Evolutionary conservation across 2,113 vertebrate genomes (phyloP).

Genomic region (Motacilla alba): DNA sequence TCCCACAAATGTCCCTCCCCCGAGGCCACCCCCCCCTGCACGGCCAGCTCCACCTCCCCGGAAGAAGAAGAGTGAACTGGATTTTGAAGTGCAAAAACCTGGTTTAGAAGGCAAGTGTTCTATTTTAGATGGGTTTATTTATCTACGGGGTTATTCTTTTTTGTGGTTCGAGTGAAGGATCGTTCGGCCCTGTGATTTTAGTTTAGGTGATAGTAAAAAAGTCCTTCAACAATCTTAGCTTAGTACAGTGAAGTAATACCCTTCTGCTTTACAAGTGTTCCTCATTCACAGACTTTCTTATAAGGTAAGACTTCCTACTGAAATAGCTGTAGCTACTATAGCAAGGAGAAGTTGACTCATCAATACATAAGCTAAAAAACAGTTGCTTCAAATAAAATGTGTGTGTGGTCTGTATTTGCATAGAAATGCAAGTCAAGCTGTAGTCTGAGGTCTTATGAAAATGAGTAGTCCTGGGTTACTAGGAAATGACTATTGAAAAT

Average conservation of each 20-base stretch:
- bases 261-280: background rate
- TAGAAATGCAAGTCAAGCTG: background rate
- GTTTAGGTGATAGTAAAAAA: background rate
- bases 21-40: conserved; percentile 88
- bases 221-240: background rate
- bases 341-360: background rate
- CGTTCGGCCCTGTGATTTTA: background rate
- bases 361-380: background rate
- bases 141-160: background rate
- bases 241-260: background rate
- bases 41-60: conserved; percentile 83
- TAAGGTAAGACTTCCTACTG: background rate
- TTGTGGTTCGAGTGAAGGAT: background rate
- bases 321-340: background rate
- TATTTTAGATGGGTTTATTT: background rate
- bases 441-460: background rate
- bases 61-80: conserved; percentile 85
- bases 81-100: conserved; percentile 81
- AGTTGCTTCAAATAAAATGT: background rate
- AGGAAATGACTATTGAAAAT: background rate
- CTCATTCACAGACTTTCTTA: background rate
- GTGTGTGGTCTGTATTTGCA: background rate
- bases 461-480: background rate
- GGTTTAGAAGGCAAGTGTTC: conserved; percentile 84
- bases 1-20: conserved; percentile 84